phyloP scores from a whole-genome alignment of 1,140 invertebrate genomes.

The Copidosoma floridanum region DNA sequence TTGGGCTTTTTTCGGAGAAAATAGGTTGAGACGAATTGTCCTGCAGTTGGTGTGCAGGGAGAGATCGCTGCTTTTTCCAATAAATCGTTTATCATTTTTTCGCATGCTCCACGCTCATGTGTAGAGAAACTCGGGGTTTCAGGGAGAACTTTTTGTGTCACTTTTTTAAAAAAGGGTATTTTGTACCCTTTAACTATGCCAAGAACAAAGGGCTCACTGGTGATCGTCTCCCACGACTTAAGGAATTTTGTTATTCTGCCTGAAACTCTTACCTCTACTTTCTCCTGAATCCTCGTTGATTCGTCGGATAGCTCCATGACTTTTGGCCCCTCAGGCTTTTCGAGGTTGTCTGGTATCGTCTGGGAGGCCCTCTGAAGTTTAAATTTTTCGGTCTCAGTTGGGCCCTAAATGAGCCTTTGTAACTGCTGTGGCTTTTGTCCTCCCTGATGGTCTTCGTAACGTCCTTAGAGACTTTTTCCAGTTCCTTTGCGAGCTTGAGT shows the following conservation, averaged over 20 bases:
- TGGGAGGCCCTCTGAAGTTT: slow-evolving; percentile 9
- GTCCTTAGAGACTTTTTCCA: slow-evolving; percentile 23
- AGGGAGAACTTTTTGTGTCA: neutral
- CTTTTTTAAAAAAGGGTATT: neutral
- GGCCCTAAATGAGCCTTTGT: neutral
- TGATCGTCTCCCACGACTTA: slow-evolving; percentile 19
- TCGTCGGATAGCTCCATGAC: neutral
- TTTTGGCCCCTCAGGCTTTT: neutral
- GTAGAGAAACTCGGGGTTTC: neutral
- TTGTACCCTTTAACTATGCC: slow-evolving; percentile 16
- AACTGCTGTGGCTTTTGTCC: neutral
- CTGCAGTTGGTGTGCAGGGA: neutral
- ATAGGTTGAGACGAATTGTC: slow-evolving; percentile 13
- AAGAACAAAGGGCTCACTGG: slow-evolving; percentile 16
- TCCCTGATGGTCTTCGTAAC: neutral
- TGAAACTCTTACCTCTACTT: slow-evolving; percentile 13
- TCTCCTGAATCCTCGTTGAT: neutral
- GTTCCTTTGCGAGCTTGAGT: slow-evolving; percentile 20
- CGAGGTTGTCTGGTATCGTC: neutral
- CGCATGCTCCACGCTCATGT: neutral
- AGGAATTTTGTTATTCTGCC: slow-evolving; percentile 18
- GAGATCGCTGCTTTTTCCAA: slow-evolving; percentile 6
- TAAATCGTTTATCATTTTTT: slow-evolving; percentile 1
- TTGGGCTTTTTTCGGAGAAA: slow-evolving; percentile 11
- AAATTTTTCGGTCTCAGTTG: slow-evolving; percentile 1